Base-by-base conservation (phyloP, 2,888 invertebrate genomes). In the Gymnocheta viridis region DNA sequence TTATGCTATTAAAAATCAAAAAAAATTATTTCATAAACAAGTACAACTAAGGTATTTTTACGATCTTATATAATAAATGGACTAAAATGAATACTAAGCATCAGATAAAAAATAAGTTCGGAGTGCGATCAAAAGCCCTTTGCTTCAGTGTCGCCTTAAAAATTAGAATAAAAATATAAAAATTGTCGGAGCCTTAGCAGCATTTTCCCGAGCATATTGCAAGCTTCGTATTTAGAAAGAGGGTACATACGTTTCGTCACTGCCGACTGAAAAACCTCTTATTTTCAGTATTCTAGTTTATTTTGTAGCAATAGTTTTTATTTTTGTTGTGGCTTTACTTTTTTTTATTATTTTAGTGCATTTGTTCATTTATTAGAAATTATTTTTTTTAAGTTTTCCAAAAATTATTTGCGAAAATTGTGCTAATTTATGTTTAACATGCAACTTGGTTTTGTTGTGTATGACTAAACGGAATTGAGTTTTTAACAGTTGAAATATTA, bases 371-470 rank as follows among this genome's bases (percentile, higher is more conserved):
- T 74, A 62, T 62, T 74, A 54, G 41, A 38, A 73, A 72, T 44
- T 51, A 14, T 10, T 27, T 69, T 29, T 64, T 41, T 19, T 35
- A 17, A 29, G 29, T 44, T 32, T 62, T 41, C 12, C 29, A 38
- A 74, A 54, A 51, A n/a, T n/a, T n/a, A 32, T 58, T 60, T 72
- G n/a, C 38, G 19, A 51, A 49, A 73, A 62, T 62, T 62, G 19
- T 74, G 38, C 74, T 64, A 74, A 74, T 64, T 64, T 74, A 51
- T 41, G 62, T 64, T 64, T 51, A 64, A 51, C 74, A 74, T 74
- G 74, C 74, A 74, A 74, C 41, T 51, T 41, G 51, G 14, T 51
- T n/a, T 41, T 41, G 62, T 51, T 38, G 51, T 60, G 47, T 47
- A 35, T 49, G n/a, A 56, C 19, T 58, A 19, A 70, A 56, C 3